Base-by-base conservation (phyloP, 2,888 invertebrate species). In the Eupithecia exiguata region DNA sequence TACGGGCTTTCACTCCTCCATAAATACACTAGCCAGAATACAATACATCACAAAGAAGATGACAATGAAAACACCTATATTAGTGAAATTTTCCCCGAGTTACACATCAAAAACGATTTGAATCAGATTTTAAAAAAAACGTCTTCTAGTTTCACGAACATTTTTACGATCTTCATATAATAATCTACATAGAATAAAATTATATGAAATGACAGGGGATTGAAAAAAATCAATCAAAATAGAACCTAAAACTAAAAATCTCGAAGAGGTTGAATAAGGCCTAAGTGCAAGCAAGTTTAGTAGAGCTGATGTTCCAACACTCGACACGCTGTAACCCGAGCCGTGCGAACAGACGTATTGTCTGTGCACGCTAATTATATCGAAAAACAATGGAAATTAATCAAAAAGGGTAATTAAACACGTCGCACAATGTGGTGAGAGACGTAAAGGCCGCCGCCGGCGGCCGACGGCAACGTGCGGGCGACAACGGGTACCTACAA, bases 281-380 rank as follows among this genome's bases (percentile, higher is more conserved):
- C 25, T 58, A 58, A 25, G 12, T 14, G 58, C 25, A 25, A 58
- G 58, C 5, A 5, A 12, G 12, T 58, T 58, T 25, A 25, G 58
- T 58, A 58, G 12, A 58, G 14, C 25, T 14, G 58, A 58, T 58
- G 66, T 40, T 25, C 65, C 36, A 65, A 58, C 21, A 71, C 68
- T 74, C 79, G 69, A 68, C 53, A 70, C 72, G 72, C 70, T 89
- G 66, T 84, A 91, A 91, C 89, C 86, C 77, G 87, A 90, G 83
- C 87, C 85, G 81, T 80, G 85, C 84, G 80, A 80, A 68, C 81
- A 83, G 78, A 75, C 78, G 75, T 81, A 86, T 90, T 90, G 90
- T 90, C 81, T 75, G 62, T 69, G 87, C 85, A 86, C 88, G 88
- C 91, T 92, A 91, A 92, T 92, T 92, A 92, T 87, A 76, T 72